These are phyloP conservation scores for Cylas formicarius DNA, from an alignment of 1,140 invertebrate species.

Conservation along the genomic window DNA sequence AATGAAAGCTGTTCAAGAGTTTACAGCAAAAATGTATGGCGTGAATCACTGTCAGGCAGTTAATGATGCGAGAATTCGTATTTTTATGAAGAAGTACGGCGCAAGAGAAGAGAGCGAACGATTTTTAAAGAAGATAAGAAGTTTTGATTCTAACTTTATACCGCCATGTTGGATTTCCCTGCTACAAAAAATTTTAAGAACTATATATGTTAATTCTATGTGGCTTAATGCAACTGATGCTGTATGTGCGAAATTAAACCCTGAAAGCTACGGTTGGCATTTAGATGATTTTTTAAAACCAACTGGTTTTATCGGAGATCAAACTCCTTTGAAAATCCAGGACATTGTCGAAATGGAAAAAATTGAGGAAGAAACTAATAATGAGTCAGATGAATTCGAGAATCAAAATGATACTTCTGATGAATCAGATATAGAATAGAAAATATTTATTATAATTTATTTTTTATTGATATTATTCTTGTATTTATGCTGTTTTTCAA, in stretches of 20 bases:
- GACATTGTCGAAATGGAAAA: too few relatives aligned
- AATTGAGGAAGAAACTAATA: too few relatives aligned
- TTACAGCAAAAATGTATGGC: slow-evolving; percentile 12
- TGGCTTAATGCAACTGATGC: slow-evolving; percentile 12
- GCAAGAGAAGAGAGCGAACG: slow-evolving; percentile 15
- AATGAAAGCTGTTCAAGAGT: slow-evolving; percentile 13
- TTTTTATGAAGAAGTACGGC: slow-evolving; percentile 27
- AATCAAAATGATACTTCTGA: too few relatives aligned
- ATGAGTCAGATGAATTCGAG: too few relatives aligned
- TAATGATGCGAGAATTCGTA: slow-evolving; percentile 29
- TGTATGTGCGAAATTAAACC: not conserved
- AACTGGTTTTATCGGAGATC: not conserved
- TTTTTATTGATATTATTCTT: too few relatives aligned
- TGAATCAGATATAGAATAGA: too few relatives aligned
- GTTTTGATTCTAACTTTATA: slow-evolving; percentile 29
- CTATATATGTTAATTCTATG: slow-evolving; percentile 5
- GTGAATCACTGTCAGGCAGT: slow-evolving; percentile 25
- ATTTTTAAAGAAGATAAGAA: slow-evolving; percentile 30
- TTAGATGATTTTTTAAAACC: slow-evolving; percentile 1
- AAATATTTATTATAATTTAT: too few relatives aligned
- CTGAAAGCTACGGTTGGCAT: not conserved
- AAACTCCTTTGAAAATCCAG: too few relatives aligned
- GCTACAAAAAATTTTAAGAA: slow-evolving; percentile 20
- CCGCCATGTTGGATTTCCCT: too few relatives aligned
- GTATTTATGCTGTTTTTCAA: too few relatives aligned